Conservation (phyloP, 2,113 vertebrate genomes). For the Brachionichthys hirsutus region DNA sequence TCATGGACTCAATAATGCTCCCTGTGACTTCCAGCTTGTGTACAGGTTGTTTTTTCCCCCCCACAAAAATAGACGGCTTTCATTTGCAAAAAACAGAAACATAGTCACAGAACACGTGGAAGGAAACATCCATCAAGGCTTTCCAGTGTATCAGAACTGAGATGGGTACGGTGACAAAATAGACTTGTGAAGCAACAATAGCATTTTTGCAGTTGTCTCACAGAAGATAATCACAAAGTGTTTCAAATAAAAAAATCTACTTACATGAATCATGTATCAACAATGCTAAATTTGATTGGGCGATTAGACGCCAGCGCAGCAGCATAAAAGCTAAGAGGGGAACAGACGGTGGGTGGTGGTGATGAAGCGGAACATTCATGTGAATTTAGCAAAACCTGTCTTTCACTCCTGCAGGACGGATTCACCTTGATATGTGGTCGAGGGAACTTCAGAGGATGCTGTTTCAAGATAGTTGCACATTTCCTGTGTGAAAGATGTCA, state of each 20-base stretch:
- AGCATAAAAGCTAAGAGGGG: conserved; percentile 61
- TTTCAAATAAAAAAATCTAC: conserved; percentile 67
- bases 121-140: conserved; percentile 18
- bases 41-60: conserved; percentile 32
- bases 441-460: conserved; percentile 55
- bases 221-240: conserved; percentile 46
- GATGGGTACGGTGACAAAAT: conserved; percentile 29
- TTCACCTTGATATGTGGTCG: conserved; percentile 66
- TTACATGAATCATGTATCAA: conserved; percentile 76
- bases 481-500: conserved; percentile 55
- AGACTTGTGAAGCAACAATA: conserved; percentile 44
- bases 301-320: conserved; percentile 49
- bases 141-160: conserved; percentile 20
- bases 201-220: conserved; percentile 30
- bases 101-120: conserved; percentile 18
- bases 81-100: conserved; percentile 42
- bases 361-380: conserved; percentile 62
- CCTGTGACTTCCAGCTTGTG: conserved; percentile 54
- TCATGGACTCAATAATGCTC: conserved; percentile 35
- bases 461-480: conserved; percentile 62
- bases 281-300: conserved; percentile 66
- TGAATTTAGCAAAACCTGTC: conserved; percentile 60
- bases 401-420: conserved; percentile 32
- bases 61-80: conserved; percentile 64
- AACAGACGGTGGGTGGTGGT: conserved; percentile 34